Evolutionary conservation across 2,888 invertebrate species (phyloP).

Genomic region (Amphipoea lucens): DNA sequence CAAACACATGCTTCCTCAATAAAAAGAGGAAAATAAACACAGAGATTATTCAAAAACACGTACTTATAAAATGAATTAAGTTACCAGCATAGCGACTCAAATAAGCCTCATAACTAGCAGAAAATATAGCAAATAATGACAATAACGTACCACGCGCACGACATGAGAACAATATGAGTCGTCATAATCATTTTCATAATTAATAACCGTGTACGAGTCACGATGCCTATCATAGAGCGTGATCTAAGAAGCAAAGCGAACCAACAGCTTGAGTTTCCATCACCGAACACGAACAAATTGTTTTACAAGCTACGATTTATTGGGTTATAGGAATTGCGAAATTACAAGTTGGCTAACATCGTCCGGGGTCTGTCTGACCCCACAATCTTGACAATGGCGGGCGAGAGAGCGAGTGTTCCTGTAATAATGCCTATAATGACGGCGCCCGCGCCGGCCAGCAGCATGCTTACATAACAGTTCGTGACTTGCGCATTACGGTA

Average conservation of each 20-base stretch:
- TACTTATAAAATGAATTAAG: slow-evolving; percentile 31
- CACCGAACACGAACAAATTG: slow-evolving; percentile 80
- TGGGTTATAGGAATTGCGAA: slow-evolving; percentile 88
- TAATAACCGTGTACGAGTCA: slow-evolving; percentile 84
- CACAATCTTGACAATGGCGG: slow-evolving; percentile 90
- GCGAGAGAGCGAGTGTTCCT: slow-evolving; percentile 83
- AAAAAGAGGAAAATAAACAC: slow-evolving; percentile 27
- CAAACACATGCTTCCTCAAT: slow-evolving; percentile 37
- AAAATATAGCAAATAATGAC: slow-evolving; percentile 59
- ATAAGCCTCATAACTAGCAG: slow-evolving; percentile 45
- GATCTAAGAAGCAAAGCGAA: slow-evolving; percentile 72
- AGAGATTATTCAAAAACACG: slow-evolving; percentile 21
- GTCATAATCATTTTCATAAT: slow-evolving; percentile 85
- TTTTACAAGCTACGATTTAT: slow-evolving; percentile 87
- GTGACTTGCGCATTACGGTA: slow-evolving; percentile 90
- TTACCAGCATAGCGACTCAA: slow-evolving; percentile 41
- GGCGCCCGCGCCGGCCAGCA: slow-evolving; percentile 85
- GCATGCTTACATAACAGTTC: slow-evolving; percentile 90
- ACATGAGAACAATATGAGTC: slow-evolving; percentile 76
- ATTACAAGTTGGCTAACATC: slow-evolving; percentile 86
- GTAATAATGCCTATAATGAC: slow-evolving; percentile 88
- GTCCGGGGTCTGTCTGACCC: slow-evolving; percentile 84
- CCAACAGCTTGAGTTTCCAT: slow-evolving; percentile 71
- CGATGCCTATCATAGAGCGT: slow-evolving; percentile 83
- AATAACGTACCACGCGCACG: slow-evolving; percentile 59